Evolutionary conservation across 2,888 invertebrate species (phyloP), one percentile per base, ranked within the genome.

Genomic region (Rotaria magnacalcarata): DNA sequence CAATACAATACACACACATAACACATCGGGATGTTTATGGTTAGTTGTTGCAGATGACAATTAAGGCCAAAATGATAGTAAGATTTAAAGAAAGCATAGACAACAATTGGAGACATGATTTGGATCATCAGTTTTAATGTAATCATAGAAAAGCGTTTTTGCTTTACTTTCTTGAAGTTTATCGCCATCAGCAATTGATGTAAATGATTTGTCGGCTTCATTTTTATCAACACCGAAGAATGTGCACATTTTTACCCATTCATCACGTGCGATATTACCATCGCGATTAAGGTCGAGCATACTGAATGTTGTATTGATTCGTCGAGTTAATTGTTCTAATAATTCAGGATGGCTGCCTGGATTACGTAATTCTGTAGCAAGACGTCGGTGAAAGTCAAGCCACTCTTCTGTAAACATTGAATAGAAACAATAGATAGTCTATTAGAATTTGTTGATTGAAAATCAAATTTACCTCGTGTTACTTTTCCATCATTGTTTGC

Each of bases 61-160:
- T 60, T 7, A 2, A 27, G n/a, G 10, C 27, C 2, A 60, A 34
- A 27, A 60, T 60, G 24, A 14, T 27, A 24, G 8, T 11, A 67
- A 67, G 16, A 67, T 19, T 80, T 47, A 80, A 47, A 80, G 47
- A 47, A 80, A 80, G 24, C 80, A 80, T 80, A 80, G 2, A 47
- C 80, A 80, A 80, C 80, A 80, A 47, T 80, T 80, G 1, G 80
- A 80, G 24, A 80, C n/a, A 80, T 80, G 80, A 47, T 80, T 47
- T n/a, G 80, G 80, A 80, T 80, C 80, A 47, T 80, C 80, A 19
- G 4, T 80, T 80, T 80, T 80, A 5, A 80, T 80, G 8, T 80
- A 80, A 47, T 80, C 80, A 80, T 47, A 80, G 47, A 80, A 80
- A 11, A 80, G 24, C 8, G 7, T 47, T 24, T 80, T 80, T 2